phyloP scores from a whole-genome alignment of 2,888 invertebrate species.

The Plagodis pulveraria region DNA sequence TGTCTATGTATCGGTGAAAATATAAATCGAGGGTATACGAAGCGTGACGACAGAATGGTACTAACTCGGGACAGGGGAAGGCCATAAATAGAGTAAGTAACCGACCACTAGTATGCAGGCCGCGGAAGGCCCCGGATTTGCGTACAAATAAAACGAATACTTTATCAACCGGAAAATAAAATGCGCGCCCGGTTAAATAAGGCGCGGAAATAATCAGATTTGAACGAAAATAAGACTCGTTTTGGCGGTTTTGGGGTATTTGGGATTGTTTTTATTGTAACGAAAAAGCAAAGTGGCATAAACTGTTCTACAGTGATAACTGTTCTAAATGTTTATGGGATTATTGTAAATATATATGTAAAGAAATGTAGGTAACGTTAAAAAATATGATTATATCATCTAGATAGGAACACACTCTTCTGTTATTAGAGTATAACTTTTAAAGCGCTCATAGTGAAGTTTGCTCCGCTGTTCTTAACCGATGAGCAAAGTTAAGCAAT shows the following conservation, averaged over 20 bases:
- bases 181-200: constrained; percentile 49
- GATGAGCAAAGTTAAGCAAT: no score
- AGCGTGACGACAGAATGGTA: constrained; percentile 72
- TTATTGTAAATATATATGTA: no score
- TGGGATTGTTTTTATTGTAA: constrained; percentile 6
- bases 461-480: no score
- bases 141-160: constrained; percentile 74
- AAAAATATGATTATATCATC: no score
- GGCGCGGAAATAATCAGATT: constrained; percentile 41
- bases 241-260: constrained; percentile 9
- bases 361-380: no score
- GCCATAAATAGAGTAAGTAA: constrained; percentile 74
- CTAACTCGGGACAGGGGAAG: constrained; percentile 69
- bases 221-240: constrained; percentile 28
- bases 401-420: no score
- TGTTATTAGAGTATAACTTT: no score
- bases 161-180: constrained; percentile 72
- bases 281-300: neutral
- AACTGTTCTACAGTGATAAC: no score
- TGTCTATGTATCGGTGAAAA: constrained; percentile 58
- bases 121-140: constrained; percentile 70
- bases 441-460: no score
- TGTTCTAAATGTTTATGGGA: no score
- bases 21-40: constrained; percentile 75
- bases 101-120: constrained; percentile 64